Conservation (phyloP, 2,888 invertebrate genomes). For the Chrysina gloriosa region DNA sequence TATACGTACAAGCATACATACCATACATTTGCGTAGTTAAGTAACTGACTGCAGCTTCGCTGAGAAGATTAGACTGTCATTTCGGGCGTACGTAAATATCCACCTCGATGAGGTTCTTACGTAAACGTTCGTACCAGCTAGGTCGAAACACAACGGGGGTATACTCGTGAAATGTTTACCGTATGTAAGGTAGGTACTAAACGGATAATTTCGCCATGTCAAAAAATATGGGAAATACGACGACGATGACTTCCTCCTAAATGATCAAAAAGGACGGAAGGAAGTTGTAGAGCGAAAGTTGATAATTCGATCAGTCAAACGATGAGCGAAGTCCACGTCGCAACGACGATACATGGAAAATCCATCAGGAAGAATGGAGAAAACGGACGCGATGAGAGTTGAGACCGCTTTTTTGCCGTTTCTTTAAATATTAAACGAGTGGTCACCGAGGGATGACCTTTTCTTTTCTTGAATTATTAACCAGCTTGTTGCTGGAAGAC, state of each 20-base stretch:
- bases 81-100: conserved; percentile 13
- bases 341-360: background rate
- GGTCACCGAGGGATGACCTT: background rate
- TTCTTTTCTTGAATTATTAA: conserved; percentile 10
- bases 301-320: background rate
- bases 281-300: background rate
- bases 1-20: background rate
- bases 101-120: conserved; percentile 10
- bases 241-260: too few relatives aligned
- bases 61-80: conserved; percentile 4
- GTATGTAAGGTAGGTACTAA: too few relatives aligned
- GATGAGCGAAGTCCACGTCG: too few relatives aligned
- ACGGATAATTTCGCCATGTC: too few relatives aligned
- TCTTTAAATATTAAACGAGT: conserved; percentile 4
- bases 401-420: background rate
- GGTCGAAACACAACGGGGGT: too few relatives aligned
- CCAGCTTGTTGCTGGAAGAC: conserved; percentile 28
- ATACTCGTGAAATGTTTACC: too few relatives aligned
- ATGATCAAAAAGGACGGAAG: background rate
- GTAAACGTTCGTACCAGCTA: background rate
- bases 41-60: background rate
- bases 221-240: too few relatives aligned
- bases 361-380: background rate
- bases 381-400: background rate
- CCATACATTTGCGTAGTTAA: background rate